Evolutionary conservation across 35 echinoderm and acorn worm genomes (phyloP).

Genomic region (Holothuria glaberrima): DNA sequence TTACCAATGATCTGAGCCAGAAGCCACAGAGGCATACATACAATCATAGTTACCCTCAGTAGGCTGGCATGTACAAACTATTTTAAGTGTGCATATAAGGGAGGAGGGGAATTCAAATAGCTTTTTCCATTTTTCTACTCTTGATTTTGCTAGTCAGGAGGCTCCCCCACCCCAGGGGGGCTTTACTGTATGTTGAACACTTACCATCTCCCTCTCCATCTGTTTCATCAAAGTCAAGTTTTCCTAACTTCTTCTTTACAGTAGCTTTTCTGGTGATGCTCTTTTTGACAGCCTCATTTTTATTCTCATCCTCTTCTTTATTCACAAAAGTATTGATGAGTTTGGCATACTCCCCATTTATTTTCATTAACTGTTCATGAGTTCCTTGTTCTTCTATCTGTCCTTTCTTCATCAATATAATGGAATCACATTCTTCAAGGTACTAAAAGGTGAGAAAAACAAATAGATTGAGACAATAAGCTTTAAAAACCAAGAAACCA

Average conservation of each 20-base stretch:
- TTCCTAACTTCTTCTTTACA: neutral
- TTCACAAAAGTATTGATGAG: slow-evolving; percentile 72
- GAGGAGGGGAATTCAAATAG: no score
- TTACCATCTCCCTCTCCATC: neutral
- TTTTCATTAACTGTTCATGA: slow-evolving; percentile 70
- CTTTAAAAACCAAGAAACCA: no score
- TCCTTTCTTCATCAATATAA: slow-evolving; percentile 73
- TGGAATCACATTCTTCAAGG: slow-evolving; percentile 77
- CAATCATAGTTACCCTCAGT: no score
- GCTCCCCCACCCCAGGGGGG: no score
- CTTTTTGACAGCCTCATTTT: neutral
- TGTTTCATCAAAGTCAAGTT: slow-evolving; percentile 25
- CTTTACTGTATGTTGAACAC: no score
- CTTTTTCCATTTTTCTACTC: no score
- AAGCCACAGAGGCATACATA: no score
- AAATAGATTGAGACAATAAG: neutral
- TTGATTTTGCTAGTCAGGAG: no score
- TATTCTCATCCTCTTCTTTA: slow-evolving; percentile 1
- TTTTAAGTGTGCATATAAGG: no score
- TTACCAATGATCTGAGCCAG: no score
- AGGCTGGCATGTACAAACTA: no score
- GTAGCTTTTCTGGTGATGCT: no score
- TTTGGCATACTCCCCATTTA: slow-evolving; percentile 58
- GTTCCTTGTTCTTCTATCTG: slow-evolving; percentile 69
- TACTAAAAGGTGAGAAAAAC: slow-evolving; percentile 51